phyloP scores from a whole-genome alignment of 1,140 invertebrate species.

The Probaryconus sp. region DNA sequence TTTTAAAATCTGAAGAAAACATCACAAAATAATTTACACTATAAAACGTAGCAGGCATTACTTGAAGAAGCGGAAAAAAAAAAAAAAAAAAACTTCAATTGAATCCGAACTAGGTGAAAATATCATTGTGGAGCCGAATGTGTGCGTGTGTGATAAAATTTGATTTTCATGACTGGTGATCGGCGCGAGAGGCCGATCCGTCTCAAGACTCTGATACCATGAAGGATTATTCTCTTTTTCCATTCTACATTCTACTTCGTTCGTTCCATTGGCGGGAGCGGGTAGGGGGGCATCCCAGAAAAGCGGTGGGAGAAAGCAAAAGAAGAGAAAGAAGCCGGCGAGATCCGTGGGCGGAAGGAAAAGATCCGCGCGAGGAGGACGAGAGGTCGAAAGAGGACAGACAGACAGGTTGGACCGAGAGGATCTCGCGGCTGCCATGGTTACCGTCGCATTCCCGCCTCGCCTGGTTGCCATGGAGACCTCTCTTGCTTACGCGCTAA shows the following conservation, averaged over 20 bases:
- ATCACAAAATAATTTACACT: too few relatives aligned
- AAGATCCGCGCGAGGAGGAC: constrained; percentile 70
- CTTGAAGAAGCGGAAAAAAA: too few relatives aligned
- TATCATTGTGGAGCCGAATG: too few relatives aligned
- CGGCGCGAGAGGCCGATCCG: constrained; percentile 54
- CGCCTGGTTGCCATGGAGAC: constrained; percentile 77
- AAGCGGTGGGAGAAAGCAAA: constrained; percentile 53
- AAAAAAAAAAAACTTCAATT: too few relatives aligned
- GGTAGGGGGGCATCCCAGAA: constrained; percentile 5
- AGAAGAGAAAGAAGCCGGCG: constrained; percentile 58
- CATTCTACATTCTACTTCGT: constrained; percentile 58
- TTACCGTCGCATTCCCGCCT: constrained; percentile 79
- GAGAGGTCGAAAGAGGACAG: constrained; percentile 72
- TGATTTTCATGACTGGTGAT: constrained; percentile 36
- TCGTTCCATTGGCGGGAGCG: constrained; percentile 39
- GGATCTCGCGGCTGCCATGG: constrained; percentile 77
- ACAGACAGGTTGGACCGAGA: constrained; percentile 75
- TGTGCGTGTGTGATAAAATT: neutral
- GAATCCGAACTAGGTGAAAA: too few relatives aligned
- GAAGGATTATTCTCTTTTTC: constrained; percentile 59
- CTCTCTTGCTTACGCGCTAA: constrained; percentile 66
- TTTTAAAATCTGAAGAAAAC: too few relatives aligned
- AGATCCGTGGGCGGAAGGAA: constrained; percentile 73
- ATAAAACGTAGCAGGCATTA: too few relatives aligned
- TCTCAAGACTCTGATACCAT: constrained; percentile 49